These are phyloP conservation scores for Heliconius himera DNA, from an alignment of 1,140 invertebrate species.

Conservation along the genomic window DNA sequence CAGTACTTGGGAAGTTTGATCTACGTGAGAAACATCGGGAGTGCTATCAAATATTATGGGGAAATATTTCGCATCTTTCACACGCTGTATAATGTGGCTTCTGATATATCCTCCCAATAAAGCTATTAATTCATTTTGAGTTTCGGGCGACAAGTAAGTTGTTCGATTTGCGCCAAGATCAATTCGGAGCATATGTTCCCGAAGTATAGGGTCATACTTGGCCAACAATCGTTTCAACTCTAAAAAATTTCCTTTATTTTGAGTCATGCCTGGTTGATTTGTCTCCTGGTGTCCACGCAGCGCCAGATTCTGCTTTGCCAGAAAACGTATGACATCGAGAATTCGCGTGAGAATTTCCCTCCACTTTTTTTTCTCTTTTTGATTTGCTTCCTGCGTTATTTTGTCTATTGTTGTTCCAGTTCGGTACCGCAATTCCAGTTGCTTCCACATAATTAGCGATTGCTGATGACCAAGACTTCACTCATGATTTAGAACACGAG, in stretches of 20 bases:
- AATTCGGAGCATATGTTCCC: neutral
- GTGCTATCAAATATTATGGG: neutral
- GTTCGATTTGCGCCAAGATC: neutral
- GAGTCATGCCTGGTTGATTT: too few relatives aligned
- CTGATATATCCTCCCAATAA: neutral
- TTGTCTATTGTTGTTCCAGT: constrained; percentile 2
- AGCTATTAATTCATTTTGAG: neutral
- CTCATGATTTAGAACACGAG: too few relatives aligned
- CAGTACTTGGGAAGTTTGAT: neutral
- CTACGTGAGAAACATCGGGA: neutral
- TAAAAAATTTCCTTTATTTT: neutral
- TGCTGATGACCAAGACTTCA: neutral
- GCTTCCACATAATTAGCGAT: constrained; percentile 1
- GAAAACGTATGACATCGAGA: too few relatives aligned
- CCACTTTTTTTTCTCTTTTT: neutral
- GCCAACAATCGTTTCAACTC: neutral
- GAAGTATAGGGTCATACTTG: neutral
- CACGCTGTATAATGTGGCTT: neutral
- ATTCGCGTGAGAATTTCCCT: too few relatives aligned
- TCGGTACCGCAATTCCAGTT: neutral
- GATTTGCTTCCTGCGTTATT: neutral
- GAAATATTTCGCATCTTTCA: neutral
- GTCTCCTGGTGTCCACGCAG: too few relatives aligned
- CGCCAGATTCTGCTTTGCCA: too few relatives aligned
- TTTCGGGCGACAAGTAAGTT: neutral